Conservation (phyloP, 2,797 vertebrate genomes). For the Macrochelys suwanniensis region DNA sequence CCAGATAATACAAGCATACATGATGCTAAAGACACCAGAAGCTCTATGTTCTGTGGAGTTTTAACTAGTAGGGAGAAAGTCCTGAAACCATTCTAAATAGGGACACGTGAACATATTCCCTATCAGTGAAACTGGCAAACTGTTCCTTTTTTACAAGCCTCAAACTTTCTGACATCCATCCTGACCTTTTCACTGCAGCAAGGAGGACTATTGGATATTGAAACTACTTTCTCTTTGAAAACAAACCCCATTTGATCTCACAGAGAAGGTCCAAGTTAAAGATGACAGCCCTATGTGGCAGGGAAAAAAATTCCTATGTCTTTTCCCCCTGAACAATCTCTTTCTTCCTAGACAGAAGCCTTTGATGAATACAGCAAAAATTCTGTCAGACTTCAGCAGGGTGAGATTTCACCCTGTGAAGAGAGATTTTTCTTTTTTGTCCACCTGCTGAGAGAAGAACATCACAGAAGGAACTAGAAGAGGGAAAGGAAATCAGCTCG, state of each 20-base stretch:
- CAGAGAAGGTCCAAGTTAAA: neutral
- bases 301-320: neutral
- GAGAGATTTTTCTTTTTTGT: neutral
- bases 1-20: neutral
- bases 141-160: neutral
- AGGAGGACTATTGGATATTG: neutral
- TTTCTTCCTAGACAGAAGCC: neutral
- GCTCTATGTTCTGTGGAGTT: neutral
- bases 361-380: neutral
- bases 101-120: neutral
- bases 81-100: neutral
- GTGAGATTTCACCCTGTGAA: neutral
- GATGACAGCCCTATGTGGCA: neutral
- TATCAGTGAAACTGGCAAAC: neutral
- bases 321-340: neutral
- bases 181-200: neutral
- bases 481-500: conserved; percentile 1
- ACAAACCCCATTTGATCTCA: neutral
- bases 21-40: neutral
- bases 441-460: neutral
- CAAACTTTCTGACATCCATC: neutral
- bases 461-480: neutral
- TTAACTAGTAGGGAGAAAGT: neutral
- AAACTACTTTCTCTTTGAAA: neutral
- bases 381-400: neutral